Evolutionary conservation across 2,113 vertebrate genomes (phyloP).

Genomic region (Corvus moneduloides): DNA sequence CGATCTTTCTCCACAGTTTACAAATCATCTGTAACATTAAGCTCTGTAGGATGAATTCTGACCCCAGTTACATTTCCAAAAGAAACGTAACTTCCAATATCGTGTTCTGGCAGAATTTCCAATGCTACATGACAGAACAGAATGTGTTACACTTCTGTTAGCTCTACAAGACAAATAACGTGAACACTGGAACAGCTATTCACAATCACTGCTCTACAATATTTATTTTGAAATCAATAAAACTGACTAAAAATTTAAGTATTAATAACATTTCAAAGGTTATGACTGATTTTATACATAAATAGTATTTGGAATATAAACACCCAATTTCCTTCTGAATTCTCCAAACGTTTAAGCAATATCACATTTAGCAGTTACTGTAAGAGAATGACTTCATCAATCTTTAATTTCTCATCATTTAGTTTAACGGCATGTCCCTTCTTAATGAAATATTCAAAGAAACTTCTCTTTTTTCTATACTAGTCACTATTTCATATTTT

Average conservation of each 20-base stretch:
- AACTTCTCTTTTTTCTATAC: background rate
- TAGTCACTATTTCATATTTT: background rate
- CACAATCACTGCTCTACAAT: background rate
- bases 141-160: background rate
- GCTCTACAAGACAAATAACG: background rate
- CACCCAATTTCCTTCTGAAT: background rate
- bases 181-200: background rate
- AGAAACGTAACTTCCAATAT: background rate
- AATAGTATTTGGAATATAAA: background rate
- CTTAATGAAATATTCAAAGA: background rate
- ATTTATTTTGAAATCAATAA: background rate
- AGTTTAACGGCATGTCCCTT: background rate
- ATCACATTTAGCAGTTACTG: background rate
- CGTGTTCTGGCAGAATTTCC: background rate
- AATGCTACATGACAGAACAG: background rate
- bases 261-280: background rate
- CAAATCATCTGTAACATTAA: background rate
- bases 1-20: background rate
- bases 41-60: background rate
- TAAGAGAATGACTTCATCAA: background rate
- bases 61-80: background rate
- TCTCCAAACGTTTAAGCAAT: background rate
- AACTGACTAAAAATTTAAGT: background rate
- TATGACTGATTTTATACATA: background rate
- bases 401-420: background rate